phyloP scores from a whole-genome alignment of 1,140 invertebrate genomes.

The Cydia splendana region DNA sequence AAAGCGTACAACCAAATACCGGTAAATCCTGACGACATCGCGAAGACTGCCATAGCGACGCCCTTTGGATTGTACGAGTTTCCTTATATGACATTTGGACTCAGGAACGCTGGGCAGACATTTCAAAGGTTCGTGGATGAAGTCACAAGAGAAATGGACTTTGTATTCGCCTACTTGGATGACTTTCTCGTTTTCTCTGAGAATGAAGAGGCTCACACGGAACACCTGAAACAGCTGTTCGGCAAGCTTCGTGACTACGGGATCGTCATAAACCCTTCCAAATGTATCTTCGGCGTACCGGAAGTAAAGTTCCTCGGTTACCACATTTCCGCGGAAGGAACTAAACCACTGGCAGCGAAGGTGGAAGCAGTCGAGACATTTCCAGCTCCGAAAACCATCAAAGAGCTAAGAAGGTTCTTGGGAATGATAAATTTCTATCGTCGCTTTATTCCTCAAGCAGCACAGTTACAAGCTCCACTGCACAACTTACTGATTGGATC shows the following conservation, averaged over 20 bases:
- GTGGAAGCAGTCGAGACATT: too few relatives aligned
- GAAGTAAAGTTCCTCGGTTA: too few relatives aligned
- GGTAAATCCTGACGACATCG: conserved; percentile 56
- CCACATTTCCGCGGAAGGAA: too few relatives aligned
- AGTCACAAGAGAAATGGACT: conserved; percentile 37
- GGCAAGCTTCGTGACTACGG: conserved; percentile 46
- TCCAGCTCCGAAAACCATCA: conserved; percentile 52
- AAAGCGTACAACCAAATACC: conserved; percentile 62
- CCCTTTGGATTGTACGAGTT: conserved; percentile 57
- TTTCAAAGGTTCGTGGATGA: conserved; percentile 71
- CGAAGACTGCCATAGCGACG: conserved; percentile 64
- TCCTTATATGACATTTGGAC: conserved; percentile 53
- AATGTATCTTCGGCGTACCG: too few relatives aligned
- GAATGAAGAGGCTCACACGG: conserved; percentile 48
- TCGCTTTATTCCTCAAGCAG: conserved; percentile 49
- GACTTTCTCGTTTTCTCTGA: conserved; percentile 75
- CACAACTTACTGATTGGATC: conserved; percentile 6
- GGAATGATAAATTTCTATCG: conserved; percentile 72
- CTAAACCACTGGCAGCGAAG: too few relatives aligned
- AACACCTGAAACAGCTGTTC: conserved; percentile 49
- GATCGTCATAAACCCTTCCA: conserved; percentile 39
- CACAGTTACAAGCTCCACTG: neutral
- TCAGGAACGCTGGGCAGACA: conserved; percentile 40
- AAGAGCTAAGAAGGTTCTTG: conserved; percentile 63
- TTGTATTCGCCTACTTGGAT: conserved; percentile 56